Evolutionary conservation across 2,888 invertebrate species (phyloP).

Genomic region (Pristionchus mayeri): DNA sequence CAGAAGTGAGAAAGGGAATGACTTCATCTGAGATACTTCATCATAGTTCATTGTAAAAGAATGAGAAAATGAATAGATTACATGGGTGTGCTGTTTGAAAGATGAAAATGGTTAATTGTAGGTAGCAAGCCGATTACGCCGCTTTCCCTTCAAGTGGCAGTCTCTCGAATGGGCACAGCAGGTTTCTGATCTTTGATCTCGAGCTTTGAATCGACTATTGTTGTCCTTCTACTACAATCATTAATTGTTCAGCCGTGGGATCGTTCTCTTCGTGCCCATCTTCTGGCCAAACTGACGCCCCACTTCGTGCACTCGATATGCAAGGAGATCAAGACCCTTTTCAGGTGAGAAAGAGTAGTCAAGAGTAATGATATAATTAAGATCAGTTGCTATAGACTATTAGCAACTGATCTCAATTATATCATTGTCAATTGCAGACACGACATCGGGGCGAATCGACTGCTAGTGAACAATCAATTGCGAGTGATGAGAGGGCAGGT

Average conservation of each 20-base stretch:
- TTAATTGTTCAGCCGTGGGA: conserved; percentile 56
- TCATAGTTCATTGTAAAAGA: too few relatives aligned
- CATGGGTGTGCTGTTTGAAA: background rate
- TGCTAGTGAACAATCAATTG: conserved; percentile 65
- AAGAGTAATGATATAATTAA: background rate
- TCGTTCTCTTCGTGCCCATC: conserved; percentile 56
- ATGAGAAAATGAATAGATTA: too few relatives aligned
- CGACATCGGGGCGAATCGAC: conserved; percentile 59
- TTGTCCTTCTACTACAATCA: background rate
- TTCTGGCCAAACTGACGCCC: conserved; percentile 65
- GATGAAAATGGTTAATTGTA: background rate
- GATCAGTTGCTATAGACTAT: background rate
- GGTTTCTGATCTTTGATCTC: conserved; percentile 48
- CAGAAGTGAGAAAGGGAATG: conserved; percentile 82
- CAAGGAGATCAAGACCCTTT: conserved; percentile 60
- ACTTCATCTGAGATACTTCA: too few relatives aligned
- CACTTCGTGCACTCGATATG: conserved; percentile 65
- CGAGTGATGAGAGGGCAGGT: conserved; percentile 71
- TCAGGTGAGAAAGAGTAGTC: background rate
- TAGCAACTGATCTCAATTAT: background rate
- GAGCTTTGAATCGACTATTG: background rate
- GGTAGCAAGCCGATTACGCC: conserved; percentile 60
- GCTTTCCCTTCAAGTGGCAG: conserved; percentile 72
- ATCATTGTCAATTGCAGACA: conserved; percentile 52
- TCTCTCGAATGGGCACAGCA: conserved; percentile 66